phyloP scores from a whole-genome alignment of 2,888 invertebrate species.

The Aphidoletes aphidimyza region DNA sequence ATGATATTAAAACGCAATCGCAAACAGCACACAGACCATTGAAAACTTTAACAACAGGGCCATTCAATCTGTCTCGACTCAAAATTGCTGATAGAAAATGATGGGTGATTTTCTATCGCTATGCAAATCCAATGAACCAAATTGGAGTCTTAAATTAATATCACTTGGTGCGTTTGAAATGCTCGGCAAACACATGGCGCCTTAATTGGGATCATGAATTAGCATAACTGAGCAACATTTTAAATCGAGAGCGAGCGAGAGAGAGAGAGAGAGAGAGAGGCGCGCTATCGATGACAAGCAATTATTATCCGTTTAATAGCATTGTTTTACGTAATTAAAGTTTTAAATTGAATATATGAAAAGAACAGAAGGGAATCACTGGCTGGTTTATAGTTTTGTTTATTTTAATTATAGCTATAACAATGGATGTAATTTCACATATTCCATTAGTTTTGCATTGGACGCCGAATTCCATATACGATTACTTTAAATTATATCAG shows the following conservation, averaged over 20 bases:
- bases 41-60: neutral
- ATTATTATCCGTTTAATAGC: constrained; percentile 10
- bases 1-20: neutral
- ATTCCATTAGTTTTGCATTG: neutral
- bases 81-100: neutral
- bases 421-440: too few species aligned
- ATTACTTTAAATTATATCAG: neutral
- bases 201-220: constrained; percentile 15
- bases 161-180: neutral
- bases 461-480: neutral
- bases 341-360: constrained; percentile 34
- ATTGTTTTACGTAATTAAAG: constrained; percentile 45
- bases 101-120: constrained; percentile 1
- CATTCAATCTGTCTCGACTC: too few species aligned
- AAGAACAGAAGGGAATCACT: too few species aligned
- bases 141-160: constrained; percentile 10
- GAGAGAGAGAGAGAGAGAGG: too few species aligned
- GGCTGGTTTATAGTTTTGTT: too few species aligned
- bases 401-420: neutral
- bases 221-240: neutral
- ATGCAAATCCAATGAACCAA: constrained; percentile 27
- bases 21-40: neutral
- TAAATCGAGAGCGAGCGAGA: too few species aligned
- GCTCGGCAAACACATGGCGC: neutral
- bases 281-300: constrained; percentile 5